Evolutionary conservation across 2,888 invertebrate species (phyloP).

Genomic region (Myopa tessellatipennis): DNA sequence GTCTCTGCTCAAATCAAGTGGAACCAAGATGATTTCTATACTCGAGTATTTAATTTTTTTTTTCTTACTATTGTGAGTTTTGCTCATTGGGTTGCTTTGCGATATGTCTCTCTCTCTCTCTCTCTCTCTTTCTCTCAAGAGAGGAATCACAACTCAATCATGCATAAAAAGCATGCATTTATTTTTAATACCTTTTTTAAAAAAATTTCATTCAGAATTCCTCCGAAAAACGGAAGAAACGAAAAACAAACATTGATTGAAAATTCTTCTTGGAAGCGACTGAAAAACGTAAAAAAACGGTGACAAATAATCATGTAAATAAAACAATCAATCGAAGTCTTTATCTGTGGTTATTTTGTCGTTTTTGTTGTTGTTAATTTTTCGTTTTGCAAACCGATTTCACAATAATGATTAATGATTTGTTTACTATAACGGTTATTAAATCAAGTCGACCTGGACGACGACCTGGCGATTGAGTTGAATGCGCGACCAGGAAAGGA

Average conservation of each 20-base stretch:
- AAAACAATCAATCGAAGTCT: neutral
- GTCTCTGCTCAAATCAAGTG: conserved; percentile 23
- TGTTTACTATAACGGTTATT: conserved; percentile 4
- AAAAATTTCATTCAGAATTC: neutral
- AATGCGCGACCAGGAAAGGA: conserved; percentile 4
- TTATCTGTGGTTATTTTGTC: neutral
- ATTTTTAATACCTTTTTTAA: neutral
- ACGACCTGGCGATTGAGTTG: neutral
- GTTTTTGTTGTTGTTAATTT: neutral
- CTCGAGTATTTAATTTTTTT: neutral
- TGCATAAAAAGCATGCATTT: neutral
- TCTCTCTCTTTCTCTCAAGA: neutral
- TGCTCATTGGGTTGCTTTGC: no score
- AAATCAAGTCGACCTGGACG: neutral
- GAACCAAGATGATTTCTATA: neutral
- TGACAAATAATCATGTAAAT: no score
- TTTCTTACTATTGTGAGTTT: neutral
- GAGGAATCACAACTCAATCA: neutral
- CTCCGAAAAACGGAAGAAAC: neutral
- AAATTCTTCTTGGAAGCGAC: neutral
- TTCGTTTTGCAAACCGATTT: neutral
- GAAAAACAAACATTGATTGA: neutral
- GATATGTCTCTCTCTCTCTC: neutral
- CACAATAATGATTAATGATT: conserved; percentile 1
- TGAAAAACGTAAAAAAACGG: neutral